Conservation (phyloP, 92 coral and sea anemone genomes). For the Palythoa heliodiscus region DNA sequence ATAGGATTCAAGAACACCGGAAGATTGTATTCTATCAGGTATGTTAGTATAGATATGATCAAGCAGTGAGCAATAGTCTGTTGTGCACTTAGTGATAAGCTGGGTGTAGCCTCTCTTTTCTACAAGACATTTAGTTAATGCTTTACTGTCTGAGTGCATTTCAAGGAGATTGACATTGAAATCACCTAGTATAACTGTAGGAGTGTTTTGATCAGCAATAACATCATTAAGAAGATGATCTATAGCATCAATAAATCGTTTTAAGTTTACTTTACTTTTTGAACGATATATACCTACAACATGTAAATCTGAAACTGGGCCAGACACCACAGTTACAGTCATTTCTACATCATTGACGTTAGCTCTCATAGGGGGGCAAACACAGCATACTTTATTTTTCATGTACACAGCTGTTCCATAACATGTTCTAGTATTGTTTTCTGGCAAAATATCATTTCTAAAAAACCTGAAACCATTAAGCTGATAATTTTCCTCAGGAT, state of each 20-base stretch:
- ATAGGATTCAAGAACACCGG: conserved; percentile 69
- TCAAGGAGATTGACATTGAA: conserved; percentile 51
- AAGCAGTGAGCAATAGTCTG: conserved; percentile 58
- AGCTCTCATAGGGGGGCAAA: conserved; percentile 18
- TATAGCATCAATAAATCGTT: conserved; percentile 51
- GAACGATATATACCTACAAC: conserved; percentile 68
- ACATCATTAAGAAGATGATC: conserved; percentile 46
- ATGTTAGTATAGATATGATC: conserved; percentile 66
- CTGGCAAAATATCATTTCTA: conserved; percentile 52
- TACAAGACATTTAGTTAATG: conserved; percentile 50
- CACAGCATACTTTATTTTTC: conserved; percentile 8
- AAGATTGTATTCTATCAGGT: conserved; percentile 49
- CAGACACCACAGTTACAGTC: conserved; percentile 24
- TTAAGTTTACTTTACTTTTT: conserved; percentile 43
- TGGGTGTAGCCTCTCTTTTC: conserved; percentile 60
- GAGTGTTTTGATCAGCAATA: conserved; percentile 44
- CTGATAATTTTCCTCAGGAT: conserved; percentile 40
- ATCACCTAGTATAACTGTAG: conserved; percentile 55
- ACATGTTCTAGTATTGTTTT: conserved; percentile 25
- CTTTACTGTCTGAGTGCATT: conserved; percentile 46
- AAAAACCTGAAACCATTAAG: conserved; percentile 50
- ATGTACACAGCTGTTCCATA: conserved; percentile 36
- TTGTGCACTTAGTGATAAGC: conserved; percentile 57
- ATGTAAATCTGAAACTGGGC: conserved; percentile 40
- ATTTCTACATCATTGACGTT: conserved; percentile 31